Conservation (phyloP, 2,888 invertebrate genomes). For the Chloroclysta siterata region DNA sequence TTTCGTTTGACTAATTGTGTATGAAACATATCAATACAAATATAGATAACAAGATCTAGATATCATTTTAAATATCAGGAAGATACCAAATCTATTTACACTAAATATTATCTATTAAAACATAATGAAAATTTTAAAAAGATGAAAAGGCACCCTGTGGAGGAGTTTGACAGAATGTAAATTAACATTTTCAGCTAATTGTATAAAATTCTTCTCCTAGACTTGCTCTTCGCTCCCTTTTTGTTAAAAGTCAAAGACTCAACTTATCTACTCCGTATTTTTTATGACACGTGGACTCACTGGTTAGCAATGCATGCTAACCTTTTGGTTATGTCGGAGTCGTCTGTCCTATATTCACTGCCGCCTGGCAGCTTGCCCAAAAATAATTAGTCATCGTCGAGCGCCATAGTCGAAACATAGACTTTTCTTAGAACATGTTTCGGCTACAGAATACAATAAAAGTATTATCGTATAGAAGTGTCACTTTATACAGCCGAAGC, state of each 20-base stretch:
- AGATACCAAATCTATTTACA: too few species aligned
- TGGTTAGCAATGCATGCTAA: slow-evolving; percentile 51
- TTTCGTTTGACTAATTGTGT: too few species aligned
- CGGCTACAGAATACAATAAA: slow-evolving; percentile 29
- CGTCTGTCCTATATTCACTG: slow-evolving; percentile 48
- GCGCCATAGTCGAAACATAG: slow-evolving; percentile 62
- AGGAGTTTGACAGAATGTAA: too few species aligned
- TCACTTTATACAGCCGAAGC: background rate
- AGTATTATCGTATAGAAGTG: background rate
- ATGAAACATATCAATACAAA: too few species aligned
- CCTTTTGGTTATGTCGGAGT: slow-evolving; percentile 55
- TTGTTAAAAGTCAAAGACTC: background rate
- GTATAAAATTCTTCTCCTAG: background rate
- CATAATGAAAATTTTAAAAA: too few species aligned
- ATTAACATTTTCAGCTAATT: too few species aligned
- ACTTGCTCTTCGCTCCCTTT: background rate
- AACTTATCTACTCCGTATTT: slow-evolving; percentile 40
- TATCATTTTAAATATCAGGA: too few species aligned
- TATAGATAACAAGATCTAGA: too few species aligned
- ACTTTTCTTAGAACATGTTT: slow-evolving; percentile 59
- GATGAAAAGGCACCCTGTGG: too few species aligned
- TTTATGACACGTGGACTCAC: slow-evolving; percentile 46
- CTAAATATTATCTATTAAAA: too few species aligned
- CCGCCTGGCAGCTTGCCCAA: slow-evolving; percentile 72
- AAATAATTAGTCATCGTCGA: slow-evolving; percentile 78